Evolutionary conservation across 2,113 vertebrate genomes (phyloP), one percentile per base, ranked within the genome.

Genomic region (Sus scrofa): DNA sequence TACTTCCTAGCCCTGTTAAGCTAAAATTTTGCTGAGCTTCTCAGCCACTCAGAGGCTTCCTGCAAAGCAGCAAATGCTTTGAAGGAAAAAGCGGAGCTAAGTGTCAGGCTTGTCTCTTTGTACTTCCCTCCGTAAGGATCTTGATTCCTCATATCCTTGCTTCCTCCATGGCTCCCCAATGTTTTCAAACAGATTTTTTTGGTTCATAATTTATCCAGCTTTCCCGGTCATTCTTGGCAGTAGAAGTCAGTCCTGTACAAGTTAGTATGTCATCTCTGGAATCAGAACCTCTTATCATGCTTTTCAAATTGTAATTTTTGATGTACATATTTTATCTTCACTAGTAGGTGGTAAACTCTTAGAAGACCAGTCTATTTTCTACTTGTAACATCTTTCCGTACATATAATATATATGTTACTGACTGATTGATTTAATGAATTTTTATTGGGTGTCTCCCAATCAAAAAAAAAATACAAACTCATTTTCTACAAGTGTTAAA

Each of bases 401-500:
- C 30, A 34, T 77, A 77, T 20, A 62, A 5, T 78, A 73, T 62
- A 73, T 82, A 86, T 7, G 89, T 68, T 82, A 73, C 71, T 96
- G 77, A 97, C 34, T 82, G 39, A 50, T 15, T 74, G 15, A 84
- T 70, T 93, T 91, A 86, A 86, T 79, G 15, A 13, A 32, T 68
- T 92, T 94, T 95, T 84, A 54, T 86, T 91, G 74, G 32, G 19
- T 78, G 2, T 93, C 5, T 87, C 39, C 52, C 16, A 88, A 68
- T 92, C 79, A 32, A 96, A 96, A 86, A 90, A 74, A 67, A 96
- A 91, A 56, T 34, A 60, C 73, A 79, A 96, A 67, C 24, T 95
- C 54, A 95, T 94, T 94, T 97, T 97, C 65, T 71, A 81, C 13
- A 74, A 30, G 10, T 90, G 60, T 96, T 95, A 95, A 96, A 97